Conservation (phyloP, 2,113 vertebrate genomes). For the Cebus imitator region DNA sequence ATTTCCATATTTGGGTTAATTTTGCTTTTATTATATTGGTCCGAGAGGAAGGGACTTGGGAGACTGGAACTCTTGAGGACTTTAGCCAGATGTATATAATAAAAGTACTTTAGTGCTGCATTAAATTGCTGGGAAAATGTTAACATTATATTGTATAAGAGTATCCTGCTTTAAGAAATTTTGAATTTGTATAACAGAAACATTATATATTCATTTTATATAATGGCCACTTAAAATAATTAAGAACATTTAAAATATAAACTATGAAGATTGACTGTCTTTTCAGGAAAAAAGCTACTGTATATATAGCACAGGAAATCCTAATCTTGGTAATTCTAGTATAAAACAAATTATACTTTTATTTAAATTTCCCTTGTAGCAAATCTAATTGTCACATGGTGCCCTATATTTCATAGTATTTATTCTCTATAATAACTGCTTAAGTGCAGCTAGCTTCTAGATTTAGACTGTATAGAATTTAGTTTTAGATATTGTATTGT, state of each 20-base stretch:
- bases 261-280: conserved; percentile 65
- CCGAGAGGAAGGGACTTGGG: conserved; percentile 43
- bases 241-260: conserved; percentile 67
- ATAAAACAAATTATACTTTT: conserved; percentile 50
- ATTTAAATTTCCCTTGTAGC: conserved; percentile 69
- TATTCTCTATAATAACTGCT: conserved; percentile 69
- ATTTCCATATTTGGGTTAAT: conserved; percentile 67
- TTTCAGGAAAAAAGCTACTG: conserved; percentile 65
- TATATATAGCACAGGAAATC: conserved; percentile 58
- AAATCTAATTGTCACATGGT: conserved; percentile 52
- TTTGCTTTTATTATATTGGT: conserved; percentile 68
- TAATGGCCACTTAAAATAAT: conserved; percentile 57
- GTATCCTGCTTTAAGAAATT: conserved; percentile 47
- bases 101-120: conserved; percentile 59
- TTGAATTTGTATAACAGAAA: conserved; percentile 29
- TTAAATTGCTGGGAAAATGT: conserved; percentile 59
- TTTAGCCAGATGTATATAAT: conserved; percentile 50
- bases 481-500: conserved; percentile 63
- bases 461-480: conserved; percentile 66
- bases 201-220: conserved; percentile 54
- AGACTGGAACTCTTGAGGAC: conserved; percentile 53
- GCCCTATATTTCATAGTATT: conserved; percentile 72
- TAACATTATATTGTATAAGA: conserved; percentile 31
- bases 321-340: conserved; percentile 56
- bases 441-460: conserved; percentile 55